Conservation (phyloP, 23 tunicate genomes). For the Trididemnum clinides region DNA sequence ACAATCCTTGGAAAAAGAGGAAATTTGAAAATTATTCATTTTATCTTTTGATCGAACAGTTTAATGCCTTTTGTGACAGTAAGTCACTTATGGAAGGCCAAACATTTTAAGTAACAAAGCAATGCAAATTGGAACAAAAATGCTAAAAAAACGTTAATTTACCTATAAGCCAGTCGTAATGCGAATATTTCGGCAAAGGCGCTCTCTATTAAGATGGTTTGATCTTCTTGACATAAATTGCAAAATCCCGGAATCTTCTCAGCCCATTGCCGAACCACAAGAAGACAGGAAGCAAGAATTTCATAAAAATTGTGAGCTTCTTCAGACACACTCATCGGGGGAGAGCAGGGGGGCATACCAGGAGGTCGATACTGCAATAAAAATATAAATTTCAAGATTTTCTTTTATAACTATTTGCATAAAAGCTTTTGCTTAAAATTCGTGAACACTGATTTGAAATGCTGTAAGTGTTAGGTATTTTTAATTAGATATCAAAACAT, state of each 20-base stretch:
- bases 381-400: neutral
- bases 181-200: slow-evolving; percentile 88
- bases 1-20: neutral
- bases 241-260: slow-evolving; percentile 94
- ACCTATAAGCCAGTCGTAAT: slow-evolving; percentile 86
- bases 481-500: neutral
- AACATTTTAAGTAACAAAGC: neutral
- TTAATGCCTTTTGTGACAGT: neutral
- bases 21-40: neutral
- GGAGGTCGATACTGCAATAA: slow-evolving; percentile 91
- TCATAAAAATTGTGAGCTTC: slow-evolving; percentile 81
- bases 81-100: neutral
- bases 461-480: too few relatives aligned
- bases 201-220: slow-evolving; percentile 63
- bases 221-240: slow-evolving; percentile 79
- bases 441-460: too few relatives aligned
- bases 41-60: neutral
- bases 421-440: too few relatives aligned
- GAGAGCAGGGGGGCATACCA: slow-evolving; percentile 59
- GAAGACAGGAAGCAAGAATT: slow-evolving; percentile 58
- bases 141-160: neutral
- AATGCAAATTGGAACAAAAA: neutral
- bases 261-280: slow-evolving; percentile 78
- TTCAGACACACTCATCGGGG: slow-evolving; percentile 56
- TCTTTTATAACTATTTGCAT: too few relatives aligned